phyloP scores from a whole-genome alignment of 2,113 vertebrate genomes.

The Sapajus apella region DNA sequence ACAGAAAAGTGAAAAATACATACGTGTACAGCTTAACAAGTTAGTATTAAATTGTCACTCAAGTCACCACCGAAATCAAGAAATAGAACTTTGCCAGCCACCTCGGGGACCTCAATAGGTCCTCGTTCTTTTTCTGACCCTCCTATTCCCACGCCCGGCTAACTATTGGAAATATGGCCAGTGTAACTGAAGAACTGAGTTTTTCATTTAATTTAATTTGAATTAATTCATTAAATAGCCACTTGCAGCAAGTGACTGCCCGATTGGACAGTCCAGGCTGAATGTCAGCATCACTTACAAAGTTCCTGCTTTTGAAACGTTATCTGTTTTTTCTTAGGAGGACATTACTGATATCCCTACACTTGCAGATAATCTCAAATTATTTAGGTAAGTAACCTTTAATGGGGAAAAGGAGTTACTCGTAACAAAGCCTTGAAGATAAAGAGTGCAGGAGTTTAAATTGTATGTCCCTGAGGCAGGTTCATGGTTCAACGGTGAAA shows the following conservation, averaged over 20 bases:
- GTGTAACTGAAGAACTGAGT: neutral
- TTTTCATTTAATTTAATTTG: slow-evolving; percentile 18
- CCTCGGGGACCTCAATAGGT: too few species aligned
- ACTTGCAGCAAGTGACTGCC: neutral
- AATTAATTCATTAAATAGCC: neutral
- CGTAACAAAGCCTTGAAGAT: neutral
- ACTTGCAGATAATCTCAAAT: slow-evolving; percentile 93
- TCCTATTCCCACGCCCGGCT: neutral
- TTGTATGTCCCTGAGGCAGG: neutral
- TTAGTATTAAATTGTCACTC: neutral
- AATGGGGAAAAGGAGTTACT: neutral
- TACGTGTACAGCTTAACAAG: neutral
- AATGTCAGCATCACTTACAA: neutral
- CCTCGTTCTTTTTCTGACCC: neutral
- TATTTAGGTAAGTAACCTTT: slow-evolving; percentile 91
- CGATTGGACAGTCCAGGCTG: too few species aligned
- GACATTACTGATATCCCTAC: slow-evolving; percentile 99
- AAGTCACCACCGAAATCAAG: neutral
- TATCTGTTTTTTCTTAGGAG: slow-evolving; percentile 87
- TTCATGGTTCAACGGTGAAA: neutral
- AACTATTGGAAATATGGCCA: neutral
- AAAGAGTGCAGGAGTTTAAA: neutral
- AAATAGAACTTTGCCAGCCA: neutral
- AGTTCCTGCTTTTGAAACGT: neutral
- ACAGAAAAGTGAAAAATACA: neutral